Conservation (phyloP, 1,140 invertebrate species). For the Hylyphantes graminicola region DNA sequence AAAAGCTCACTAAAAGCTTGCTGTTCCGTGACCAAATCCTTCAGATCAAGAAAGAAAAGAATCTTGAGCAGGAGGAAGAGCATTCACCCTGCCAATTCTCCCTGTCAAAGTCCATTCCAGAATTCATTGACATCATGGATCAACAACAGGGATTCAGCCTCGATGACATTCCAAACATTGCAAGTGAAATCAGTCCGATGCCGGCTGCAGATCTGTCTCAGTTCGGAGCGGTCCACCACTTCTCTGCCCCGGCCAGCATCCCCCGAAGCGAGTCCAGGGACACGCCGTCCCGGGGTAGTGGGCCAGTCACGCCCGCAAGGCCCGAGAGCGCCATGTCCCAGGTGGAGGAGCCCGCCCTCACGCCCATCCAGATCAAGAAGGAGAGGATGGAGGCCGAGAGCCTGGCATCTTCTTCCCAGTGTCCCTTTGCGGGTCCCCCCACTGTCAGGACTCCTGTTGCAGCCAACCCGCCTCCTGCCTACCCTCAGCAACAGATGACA, state of each 20-base stretch:
- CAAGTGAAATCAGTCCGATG: slow-evolving; percentile 14
- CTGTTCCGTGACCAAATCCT: background rate
- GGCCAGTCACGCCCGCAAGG: slow-evolving; percentile 38
- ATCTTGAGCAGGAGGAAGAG: slow-evolving; percentile 12
- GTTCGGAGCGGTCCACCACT: slow-evolving; percentile 28
- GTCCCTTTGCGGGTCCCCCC: background rate
- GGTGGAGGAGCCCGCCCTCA: slow-evolving; percentile 26
- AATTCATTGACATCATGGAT: background rate
- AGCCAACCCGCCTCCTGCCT: no score
- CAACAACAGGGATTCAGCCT: no score
- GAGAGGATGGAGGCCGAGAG: slow-evolving; percentile 17
- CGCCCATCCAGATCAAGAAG: slow-evolving; percentile 26
- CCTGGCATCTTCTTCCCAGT: slow-evolving; percentile 29
- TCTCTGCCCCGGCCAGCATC: background rate
- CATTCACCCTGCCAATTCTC: slow-evolving; percentile 29
- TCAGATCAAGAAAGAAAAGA: slow-evolving; percentile 33
- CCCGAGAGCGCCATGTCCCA: slow-evolving; percentile 52
- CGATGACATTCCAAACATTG: slow-evolving; percentile 10
- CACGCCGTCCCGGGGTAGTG: slow-evolving; percentile 50
- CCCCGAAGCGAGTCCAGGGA: slow-evolving; percentile 28
- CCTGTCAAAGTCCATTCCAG: background rate
- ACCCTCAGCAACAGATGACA: no score
- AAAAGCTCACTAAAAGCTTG: background rate
- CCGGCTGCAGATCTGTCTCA: background rate
- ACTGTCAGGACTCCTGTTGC: no score